Conservation (phyloP, 2,888 invertebrate genomes). For the Hydriomena furcata region DNA sequence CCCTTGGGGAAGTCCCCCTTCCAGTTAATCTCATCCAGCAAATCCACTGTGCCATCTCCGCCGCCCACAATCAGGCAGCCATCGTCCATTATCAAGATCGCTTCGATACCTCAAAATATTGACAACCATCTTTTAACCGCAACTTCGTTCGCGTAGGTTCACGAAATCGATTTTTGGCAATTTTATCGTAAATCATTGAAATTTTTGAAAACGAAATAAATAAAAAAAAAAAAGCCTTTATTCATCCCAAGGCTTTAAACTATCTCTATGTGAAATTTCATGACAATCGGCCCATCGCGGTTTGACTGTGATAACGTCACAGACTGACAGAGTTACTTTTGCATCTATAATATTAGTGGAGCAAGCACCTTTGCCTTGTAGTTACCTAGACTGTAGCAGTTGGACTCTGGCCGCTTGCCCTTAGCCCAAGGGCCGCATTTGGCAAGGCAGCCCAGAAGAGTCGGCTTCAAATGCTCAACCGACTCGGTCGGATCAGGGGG, state of each 20-base stretch:
- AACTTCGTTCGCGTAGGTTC: no score
- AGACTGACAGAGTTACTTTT: no score
- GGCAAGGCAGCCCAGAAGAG: conserved; percentile 86
- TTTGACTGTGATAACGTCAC: no score
- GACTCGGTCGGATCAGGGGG: conserved; percentile 80
- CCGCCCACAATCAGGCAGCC: conserved; percentile 90
- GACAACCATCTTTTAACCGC: no score
- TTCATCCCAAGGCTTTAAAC: no score
- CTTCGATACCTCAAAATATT: conserved; percentile 82
- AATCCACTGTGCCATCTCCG: conserved; percentile 92
- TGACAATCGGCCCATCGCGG: no score
- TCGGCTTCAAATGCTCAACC: conserved; percentile 79
- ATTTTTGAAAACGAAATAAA: no score
- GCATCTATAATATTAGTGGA: no score
- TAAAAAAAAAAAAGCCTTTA: no score
- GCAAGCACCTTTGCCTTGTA: not conserved
- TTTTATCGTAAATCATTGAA: no score
- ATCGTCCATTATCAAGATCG: conserved; percentile 84
- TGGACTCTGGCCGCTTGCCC: conserved; percentile 80
- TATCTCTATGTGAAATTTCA: no score
- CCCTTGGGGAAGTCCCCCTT: conserved; percentile 69
- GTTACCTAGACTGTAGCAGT: conserved; percentile 82
- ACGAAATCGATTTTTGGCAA: no score
- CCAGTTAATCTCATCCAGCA: conserved; percentile 86
- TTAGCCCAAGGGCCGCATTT: conserved; percentile 82